These are phyloP conservation scores for Vanessa atalanta DNA, from an alignment of 1,140 invertebrate genomes.

Conservation along the genomic window DNA sequence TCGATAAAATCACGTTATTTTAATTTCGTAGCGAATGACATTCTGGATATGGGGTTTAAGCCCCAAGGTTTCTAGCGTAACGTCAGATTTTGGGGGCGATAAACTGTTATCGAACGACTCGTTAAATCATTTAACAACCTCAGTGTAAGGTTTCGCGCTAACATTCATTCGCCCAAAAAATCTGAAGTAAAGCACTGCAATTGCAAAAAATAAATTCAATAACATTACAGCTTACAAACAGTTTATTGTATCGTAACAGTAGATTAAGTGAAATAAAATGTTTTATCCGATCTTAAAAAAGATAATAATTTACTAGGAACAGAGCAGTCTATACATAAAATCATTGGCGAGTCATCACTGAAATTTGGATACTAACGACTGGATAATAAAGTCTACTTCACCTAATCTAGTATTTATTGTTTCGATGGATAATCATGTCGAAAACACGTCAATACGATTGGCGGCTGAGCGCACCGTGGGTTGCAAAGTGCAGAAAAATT, in stretches of 20 bases:
- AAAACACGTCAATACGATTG: slow-evolving; percentile 66
- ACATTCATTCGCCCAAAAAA: slow-evolving; percentile 45
- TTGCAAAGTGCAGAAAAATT: slow-evolving; percentile 58
- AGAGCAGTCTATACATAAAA: slow-evolving; percentile 73
- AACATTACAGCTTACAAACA: slow-evolving; percentile 53
- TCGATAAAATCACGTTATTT: slow-evolving; percentile 48
- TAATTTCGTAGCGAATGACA: slow-evolving; percentile 51
- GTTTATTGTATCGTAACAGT: slow-evolving; percentile 60
- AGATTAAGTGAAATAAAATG: slow-evolving; percentile 72
- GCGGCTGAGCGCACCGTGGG: slow-evolving; percentile 45
- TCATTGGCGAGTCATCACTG: slow-evolving; percentile 78
- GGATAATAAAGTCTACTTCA: slow-evolving; percentile 62
- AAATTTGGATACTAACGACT: slow-evolving; percentile 72
- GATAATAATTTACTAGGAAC: slow-evolving; percentile 77
- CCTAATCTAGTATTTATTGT: slow-evolving; percentile 68
- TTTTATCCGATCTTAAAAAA: slow-evolving; percentile 57
- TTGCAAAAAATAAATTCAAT: slow-evolving; percentile 42
- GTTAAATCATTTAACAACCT: neutral
- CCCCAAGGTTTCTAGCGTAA: slow-evolving; percentile 48
- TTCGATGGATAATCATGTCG: slow-evolving; percentile 51
- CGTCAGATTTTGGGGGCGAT: slow-evolving; percentile 44
- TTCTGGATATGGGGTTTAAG: slow-evolving; percentile 42
- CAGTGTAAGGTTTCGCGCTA: slow-evolving; percentile 2
- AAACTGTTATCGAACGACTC: slow-evolving; percentile 3
- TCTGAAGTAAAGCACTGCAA: slow-evolving; percentile 56